phyloP scores from a whole-genome alignment of 2,888 invertebrate species.

The Cloeon dipterum region DNA sequence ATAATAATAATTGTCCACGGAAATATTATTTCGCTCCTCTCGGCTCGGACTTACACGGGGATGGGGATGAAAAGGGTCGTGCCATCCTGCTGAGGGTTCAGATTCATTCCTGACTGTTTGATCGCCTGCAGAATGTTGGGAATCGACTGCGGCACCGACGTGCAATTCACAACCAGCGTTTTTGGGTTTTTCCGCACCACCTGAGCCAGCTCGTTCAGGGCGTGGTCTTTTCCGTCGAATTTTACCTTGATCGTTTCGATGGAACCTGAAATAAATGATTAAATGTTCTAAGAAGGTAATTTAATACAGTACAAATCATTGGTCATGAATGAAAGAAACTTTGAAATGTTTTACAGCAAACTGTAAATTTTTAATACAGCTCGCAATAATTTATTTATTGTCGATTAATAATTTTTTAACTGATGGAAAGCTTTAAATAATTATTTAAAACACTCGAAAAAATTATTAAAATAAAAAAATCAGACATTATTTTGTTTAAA shows the following conservation, averaged over 20 bases:
- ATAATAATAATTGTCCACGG: conserved; percentile 10
- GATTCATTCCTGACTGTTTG: conserved; percentile 59
- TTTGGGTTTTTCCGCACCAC: conserved; percentile 71
- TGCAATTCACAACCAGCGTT: conserved; percentile 60
- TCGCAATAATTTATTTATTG: too few relatives aligned
- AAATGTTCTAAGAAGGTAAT: background rate
- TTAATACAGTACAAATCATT: background rate
- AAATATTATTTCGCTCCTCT: too few relatives aligned
- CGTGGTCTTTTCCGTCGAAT: conserved; percentile 57
- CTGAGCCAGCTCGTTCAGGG: conserved; percentile 71
- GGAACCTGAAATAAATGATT: conserved; percentile 28
- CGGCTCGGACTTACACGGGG: conserved; percentile 39
- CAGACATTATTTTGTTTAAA: too few relatives aligned
- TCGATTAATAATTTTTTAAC: too few relatives aligned
- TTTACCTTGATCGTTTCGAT: conserved; percentile 53
- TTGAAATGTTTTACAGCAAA: too few relatives aligned
- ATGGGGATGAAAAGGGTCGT: conserved; percentile 70
- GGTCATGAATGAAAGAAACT: too few relatives aligned
- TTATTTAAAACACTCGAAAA: too few relatives aligned
- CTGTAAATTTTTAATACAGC: too few relatives aligned
- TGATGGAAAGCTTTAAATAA: too few relatives aligned
- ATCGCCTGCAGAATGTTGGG: conserved; percentile 55
- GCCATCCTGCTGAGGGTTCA: conserved; percentile 89
- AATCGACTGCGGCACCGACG: conserved; percentile 66
- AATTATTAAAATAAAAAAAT: background rate